These are phyloP conservation scores for Odontamblyopus lacepedii DNA, from an alignment of 2,797 vertebrate genomes.

Conservation along the genomic window DNA sequence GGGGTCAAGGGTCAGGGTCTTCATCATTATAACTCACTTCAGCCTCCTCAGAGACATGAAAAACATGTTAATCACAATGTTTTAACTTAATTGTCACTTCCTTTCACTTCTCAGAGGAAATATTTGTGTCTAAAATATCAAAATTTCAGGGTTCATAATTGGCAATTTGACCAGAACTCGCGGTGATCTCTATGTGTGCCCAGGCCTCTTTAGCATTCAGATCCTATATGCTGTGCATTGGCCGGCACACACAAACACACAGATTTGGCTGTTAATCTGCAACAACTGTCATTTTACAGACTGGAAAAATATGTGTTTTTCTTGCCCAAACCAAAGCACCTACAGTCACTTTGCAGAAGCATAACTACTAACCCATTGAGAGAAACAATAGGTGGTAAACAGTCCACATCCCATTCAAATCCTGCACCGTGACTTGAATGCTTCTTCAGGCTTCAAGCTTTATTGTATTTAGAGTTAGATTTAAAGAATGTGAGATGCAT, in stretches of 20 bases:
- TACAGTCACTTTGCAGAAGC: neutral
- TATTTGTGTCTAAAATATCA: neutral
- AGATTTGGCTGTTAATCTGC: slow-evolving; percentile 4
- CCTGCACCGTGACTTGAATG: neutral
- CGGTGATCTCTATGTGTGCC: slow-evolving; percentile 68
- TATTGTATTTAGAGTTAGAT: slow-evolving; percentile 18
- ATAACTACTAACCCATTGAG: slow-evolving; percentile 3
- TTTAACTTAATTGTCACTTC: neutral
- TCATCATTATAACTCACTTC: slow-evolving; percentile 95
- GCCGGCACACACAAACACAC: slow-evolving; percentile 69
- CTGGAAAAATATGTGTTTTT: slow-evolving; percentile 9
- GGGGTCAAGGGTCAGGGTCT: slow-evolving; percentile 92
- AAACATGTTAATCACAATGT: neutral
- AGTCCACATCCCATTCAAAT: slow-evolving; percentile 32
- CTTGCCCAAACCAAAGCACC: neutral
- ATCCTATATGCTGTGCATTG: slow-evolving; percentile 80
- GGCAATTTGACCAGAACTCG: neutral
- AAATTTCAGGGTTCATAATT: neutral
- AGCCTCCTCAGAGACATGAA: slow-evolving; percentile 78
- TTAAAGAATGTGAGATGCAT: slow-evolving; percentile 4
- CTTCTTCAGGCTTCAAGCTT: slow-evolving; percentile 2
- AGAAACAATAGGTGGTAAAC: slow-evolving; percentile 22
- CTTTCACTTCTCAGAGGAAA: neutral
- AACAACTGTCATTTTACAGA: neutral
- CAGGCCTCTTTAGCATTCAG: slow-evolving; percentile 92